Percentiles rank a stretch among this genome's conserved stretches.
Conservation (phyloP, 35 echinoderm and acorn worm species). For the Heliocidaris erythrogramma region DNA sequence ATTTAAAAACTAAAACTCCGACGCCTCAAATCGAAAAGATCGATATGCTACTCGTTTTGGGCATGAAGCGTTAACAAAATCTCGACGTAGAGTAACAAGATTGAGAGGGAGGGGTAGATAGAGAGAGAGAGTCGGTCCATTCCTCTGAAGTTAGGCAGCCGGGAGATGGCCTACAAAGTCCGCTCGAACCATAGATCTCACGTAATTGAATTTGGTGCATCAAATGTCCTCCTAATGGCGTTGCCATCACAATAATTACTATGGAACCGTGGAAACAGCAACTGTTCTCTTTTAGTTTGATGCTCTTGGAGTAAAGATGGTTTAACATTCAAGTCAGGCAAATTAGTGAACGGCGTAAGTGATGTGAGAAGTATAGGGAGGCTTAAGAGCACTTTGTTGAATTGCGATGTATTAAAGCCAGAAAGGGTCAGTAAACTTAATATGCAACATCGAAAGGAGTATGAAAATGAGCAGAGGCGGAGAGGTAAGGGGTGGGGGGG, state of each 20-base stretch:
- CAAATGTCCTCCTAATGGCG: background rate
- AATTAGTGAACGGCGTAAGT: background rate
- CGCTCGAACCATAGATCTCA: background rate
- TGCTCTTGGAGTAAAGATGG: background rate
- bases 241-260: conserved; percentile 2
- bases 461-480: background rate
- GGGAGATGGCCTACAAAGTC: background rate
- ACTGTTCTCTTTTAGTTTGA: background rate
- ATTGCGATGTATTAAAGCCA: background rate
- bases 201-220: background rate
- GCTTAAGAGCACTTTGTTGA: background rate
- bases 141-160: background rate
- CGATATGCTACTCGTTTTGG: no score
- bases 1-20: no score
- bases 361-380: background rate
- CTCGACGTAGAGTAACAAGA: background rate
- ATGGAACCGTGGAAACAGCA: background rate
- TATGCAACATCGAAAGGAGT: background rate
- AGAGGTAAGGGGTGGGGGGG: background rate
- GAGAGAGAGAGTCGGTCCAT: background rate
- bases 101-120: background rate
- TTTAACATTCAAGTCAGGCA: background rate
- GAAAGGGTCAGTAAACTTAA: background rate
- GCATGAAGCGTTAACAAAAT: no score
- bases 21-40: no score